phyloP scores from a whole-genome alignment of 2,113 vertebrate species.

The Carettochelys insculpta region DNA sequence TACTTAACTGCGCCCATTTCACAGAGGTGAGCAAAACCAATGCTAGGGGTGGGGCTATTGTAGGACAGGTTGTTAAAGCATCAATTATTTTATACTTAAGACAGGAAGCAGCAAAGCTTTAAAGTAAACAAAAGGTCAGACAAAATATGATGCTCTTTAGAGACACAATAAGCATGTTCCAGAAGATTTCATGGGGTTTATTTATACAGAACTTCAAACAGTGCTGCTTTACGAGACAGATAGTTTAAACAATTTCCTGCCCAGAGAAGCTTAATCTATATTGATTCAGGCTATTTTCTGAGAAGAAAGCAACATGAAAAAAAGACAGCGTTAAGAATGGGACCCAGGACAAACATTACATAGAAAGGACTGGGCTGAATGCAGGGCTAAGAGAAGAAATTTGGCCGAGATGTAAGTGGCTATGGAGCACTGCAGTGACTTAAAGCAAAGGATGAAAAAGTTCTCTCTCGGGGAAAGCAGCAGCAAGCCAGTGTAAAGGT shows the following conservation, averaged over 20 bases:
- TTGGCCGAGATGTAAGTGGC: background rate
- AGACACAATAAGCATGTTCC: background rate
- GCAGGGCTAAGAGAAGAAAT: background rate
- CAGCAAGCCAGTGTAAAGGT: background rate
- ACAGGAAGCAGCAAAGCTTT: background rate
- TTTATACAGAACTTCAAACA: slow-evolving; percentile 17
- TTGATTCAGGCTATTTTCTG: background rate
- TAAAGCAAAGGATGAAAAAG: background rate
- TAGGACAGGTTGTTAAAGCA: background rate
- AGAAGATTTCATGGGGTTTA: background rate
- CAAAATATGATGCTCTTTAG: background rate
- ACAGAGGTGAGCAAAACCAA: background rate
- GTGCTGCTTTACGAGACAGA: background rate
- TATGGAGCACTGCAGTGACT: background rate
- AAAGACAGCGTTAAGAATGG: background rate
- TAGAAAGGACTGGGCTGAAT: background rate
- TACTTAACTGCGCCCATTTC: background rate
- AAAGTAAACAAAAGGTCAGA: background rate
- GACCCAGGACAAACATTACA: background rate
- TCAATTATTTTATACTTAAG: background rate
- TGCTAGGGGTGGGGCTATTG: background rate
- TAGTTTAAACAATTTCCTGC: background rate
- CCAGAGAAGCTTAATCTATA: background rate
- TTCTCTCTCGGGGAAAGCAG: background rate
- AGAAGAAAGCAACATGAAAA: background rate